Evolutionary conservation across 2,113 vertebrate genomes (phyloP), one percentile per base, ranked within the genome.

Genomic region (Trematocara variabile): DNA sequence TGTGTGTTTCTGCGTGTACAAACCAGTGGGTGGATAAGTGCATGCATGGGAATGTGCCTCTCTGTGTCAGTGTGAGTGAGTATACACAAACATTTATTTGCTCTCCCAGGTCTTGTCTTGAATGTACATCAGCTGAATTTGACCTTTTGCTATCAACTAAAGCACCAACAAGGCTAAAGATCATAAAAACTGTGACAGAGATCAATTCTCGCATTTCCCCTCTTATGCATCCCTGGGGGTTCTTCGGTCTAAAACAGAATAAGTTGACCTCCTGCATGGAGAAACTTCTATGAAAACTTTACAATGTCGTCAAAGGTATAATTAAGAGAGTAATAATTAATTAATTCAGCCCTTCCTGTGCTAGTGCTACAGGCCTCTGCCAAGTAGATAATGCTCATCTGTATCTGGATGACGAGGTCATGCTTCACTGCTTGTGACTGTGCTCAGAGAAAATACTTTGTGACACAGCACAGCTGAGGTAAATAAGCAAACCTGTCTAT

Each of bases 81-180:
- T 82, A 65, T 58, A 82, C 82, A 85, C 82, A 83, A 46, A 86
- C 84, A 84, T 60, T 86, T 86, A 77, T 89, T 91, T 89, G 60
- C 46, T 88, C 78, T 84, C 54, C n/a, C 63, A 78, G 82, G 81
- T 88, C 78, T 88, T 18, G 77, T 79, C 58, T 82, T 79, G 34
- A 89, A 91, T 75, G 41, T 84, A 82, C 81, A 73, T 30, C 18
- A 13, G 65, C 81, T 77, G 84, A 87, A 80, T 89, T 78, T 93
- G 92, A 95, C 93, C 92, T 94, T 94, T 93, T 46, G 39, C 44
- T 37, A 39, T 53, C 48, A 63, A 83, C 77, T 70, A 84, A 81
- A 80, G 58, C 86, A 82, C 78, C 22, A 78, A 93, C 87, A 65
- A 63, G 75, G 48, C 58, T 73, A 81, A 86, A 88, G 81, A 90